These are phyloP conservation scores for Phaetusa simplex DNA, from an alignment of 2,113 vertebrate species.

Conservation along the genomic window DNA sequence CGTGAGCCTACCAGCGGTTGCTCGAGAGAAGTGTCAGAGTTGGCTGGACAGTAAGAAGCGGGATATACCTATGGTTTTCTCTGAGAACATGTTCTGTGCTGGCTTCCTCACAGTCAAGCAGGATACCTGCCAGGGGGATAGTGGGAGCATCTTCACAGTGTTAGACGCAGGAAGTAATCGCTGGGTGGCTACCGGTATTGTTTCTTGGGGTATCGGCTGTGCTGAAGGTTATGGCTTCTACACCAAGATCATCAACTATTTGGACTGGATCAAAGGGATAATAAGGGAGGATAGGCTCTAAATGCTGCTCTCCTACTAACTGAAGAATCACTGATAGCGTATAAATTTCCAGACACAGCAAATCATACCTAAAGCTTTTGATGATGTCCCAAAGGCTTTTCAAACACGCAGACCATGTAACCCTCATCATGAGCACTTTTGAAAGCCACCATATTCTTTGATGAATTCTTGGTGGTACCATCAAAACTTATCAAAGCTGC, in stretches of 20 bases:
- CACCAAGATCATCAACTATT: slow-evolving; percentile 75
- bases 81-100: slow-evolving; percentile 82
- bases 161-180: not conserved
- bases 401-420: not conserved
- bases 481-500: not conserved
- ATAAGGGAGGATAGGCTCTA: slow-evolving; percentile 22
- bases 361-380: not conserved
- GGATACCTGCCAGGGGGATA: slow-evolving; percentile 81
- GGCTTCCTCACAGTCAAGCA: slow-evolving; percentile 18
- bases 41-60: slow-evolving; percentile 40
- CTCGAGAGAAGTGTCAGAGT: not conserved
- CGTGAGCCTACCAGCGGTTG: slow-evolving; percentile 64
- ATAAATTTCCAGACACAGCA: not conserved
- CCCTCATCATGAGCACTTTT: not conserved
- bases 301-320: not conserved
- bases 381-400: not conserved
- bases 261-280: slow-evolving; percentile 79
- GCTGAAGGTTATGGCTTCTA: slow-evolving; percentile 78
- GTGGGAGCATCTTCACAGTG: slow-evolving; percentile 67
- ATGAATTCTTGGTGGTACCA: not conserved
- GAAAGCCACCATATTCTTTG: not conserved
- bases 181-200: slow-evolving; percentile 77
- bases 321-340: not conserved
- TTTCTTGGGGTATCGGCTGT: slow-evolving; percentile 81
- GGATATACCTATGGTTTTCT: slow-evolving; percentile 43